Base-by-base conservation (phyloP, 37 sponge, comb jelly and placozoan species). In the Chondrilla cf. caribensis region DNA sequence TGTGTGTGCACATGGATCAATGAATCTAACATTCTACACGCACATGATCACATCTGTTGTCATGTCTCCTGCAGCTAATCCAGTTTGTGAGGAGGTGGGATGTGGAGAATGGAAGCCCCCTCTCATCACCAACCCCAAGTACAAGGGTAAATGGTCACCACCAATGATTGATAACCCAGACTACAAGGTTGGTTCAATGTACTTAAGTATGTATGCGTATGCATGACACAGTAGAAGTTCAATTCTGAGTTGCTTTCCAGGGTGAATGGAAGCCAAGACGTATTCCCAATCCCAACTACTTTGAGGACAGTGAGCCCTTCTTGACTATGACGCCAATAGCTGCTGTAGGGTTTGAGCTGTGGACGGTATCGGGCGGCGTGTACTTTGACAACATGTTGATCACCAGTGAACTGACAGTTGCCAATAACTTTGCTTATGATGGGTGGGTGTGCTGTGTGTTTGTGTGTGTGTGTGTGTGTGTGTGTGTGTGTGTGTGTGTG, bases 101-200 rank as follows among this genome's bases (percentile, higher is more conserved):
- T 98, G 99, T 92, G 99, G 99, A 1, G 80, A 85, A 41, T 98
- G 99, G 99, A 83, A 60, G 54, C 86, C 83, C 6, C 94, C 99
- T 9, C 85, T 89, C 83, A 96, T 92, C 22, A 70, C 73, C 43
- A 98, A 98, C 84, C 99, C 99, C 8, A 79, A 35, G 54, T 98
- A 94, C 90, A 98, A 96, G 84, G 99, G 99, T n/a, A 96, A 86
- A 77, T 98, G 99, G 99, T 81, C 80, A 36, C 79, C 99, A 28
- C 95, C 96, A 2, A 80, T 96, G 82, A 96, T 98, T 64, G 93
- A 94, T 21, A 98, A 98, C 78, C 97, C 97, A 29, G 90, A 93
- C 58, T 98, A 93, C 81, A 89, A 83, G 84, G 94, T 94, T 73
- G 60, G 82, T 33, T 43, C 22, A 14, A 18, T 54, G 65, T 78